Evolutionary conservation across 1,140 invertebrate species (phyloP), one percentile per base, ranked within the genome.

Genomic region (Polyergus mexicanus): DNA sequence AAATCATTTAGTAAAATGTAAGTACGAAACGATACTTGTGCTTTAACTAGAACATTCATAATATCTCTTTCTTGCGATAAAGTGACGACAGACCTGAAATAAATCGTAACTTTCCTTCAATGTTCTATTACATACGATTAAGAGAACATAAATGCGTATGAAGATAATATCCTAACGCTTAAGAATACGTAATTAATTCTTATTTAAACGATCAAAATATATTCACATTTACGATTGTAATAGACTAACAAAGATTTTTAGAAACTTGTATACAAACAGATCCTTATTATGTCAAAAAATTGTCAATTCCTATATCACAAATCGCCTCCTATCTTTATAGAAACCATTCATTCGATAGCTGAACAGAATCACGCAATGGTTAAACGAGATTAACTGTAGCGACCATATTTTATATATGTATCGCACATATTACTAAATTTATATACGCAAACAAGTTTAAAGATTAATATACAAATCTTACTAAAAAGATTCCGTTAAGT

Each of bases 401-500:
- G 51, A 28, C 11, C 58, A 54, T 25, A 78, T 68, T 11, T 66
- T 47, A 69, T 58, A 69, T 19, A 16, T 35, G 16, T 58, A 35
- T 75, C 16, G 16, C 11, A 80, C 11, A 80, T 4, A 47, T 88
- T 41, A 71, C 11, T 56, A 41, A 87, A 78, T 65, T 76, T 13
- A 80, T 7, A 32, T 84, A 51, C 71, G 51, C 60, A 76, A 87
- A 90, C 44, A 68, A 86, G 25, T 77, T 28, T 85, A 62, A 77
- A 69, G 60, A 85, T 85, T 22, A 86, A 69, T 85, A 83, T 91
- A 81, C 69, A 89, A 89, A 92, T 74, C 35, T 85, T 56, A 65
- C 76, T 88, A 89, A 76, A 91, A 92, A 90, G 85, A 89, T 86
- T 81, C 28, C 66, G 47, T 84, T 72, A 87, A 87, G 71, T 90